phyloP scores from a whole-genome alignment of 2,113 vertebrate species.

The Lichenostomus cassidix region DNA sequence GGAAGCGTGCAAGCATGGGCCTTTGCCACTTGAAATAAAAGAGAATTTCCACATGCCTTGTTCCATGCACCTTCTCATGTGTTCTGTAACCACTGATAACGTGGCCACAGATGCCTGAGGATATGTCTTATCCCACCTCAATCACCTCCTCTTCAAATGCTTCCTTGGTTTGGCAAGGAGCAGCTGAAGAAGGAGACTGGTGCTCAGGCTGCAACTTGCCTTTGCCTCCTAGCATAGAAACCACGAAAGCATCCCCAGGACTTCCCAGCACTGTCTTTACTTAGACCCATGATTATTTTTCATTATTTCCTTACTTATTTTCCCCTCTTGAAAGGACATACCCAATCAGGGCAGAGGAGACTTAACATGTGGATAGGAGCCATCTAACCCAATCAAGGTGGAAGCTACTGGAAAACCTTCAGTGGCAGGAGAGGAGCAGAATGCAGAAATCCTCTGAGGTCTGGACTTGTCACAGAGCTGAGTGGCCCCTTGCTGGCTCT shows the following conservation, averaged over 20 bases:
- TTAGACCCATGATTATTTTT: neutral
- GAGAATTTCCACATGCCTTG: neutral
- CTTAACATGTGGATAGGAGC: neutral
- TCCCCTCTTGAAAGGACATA: constrained; percentile 29
- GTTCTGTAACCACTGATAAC: neutral
- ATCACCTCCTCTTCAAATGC: neutral
- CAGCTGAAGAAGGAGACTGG: neutral
- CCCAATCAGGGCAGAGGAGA: constrained; percentile 8
- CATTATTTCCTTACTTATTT: neutral
- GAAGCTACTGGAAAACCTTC: constrained; percentile 17
- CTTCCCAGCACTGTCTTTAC: neutral
- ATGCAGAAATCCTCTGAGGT: neutral
- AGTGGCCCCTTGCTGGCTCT: neutral
- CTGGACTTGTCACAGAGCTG: neutral
- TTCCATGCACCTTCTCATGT: neutral
- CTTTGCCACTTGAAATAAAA: neutral
- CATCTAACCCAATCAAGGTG: neutral
- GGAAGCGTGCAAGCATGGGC: neutral
- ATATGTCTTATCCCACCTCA: neutral
- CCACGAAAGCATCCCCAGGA: neutral
- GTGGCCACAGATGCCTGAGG: neutral
- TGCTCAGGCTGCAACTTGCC: neutral
- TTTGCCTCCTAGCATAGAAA: neutral
- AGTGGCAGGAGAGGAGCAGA: neutral
- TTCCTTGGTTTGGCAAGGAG: neutral